Evolutionary conservation across 2,888 invertebrate genomes (phyloP).

Genomic region (Acleris cristana): DNA sequence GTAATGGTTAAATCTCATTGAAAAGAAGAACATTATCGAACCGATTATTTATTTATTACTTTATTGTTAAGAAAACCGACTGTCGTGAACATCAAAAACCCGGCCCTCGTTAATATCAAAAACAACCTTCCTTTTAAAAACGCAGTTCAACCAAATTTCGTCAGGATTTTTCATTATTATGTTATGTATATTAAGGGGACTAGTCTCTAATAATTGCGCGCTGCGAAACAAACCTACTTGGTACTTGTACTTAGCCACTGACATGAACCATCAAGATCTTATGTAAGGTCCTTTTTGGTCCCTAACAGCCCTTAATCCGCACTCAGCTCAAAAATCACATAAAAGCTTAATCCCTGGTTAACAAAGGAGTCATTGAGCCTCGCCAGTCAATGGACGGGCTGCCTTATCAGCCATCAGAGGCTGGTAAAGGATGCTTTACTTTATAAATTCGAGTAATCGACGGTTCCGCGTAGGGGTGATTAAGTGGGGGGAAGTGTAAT

Average conservation of each 20-base stretch:
- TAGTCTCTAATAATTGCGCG: too few species aligned
- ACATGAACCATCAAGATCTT: conserved; percentile 4
- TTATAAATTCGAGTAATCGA: conserved; percentile 36
- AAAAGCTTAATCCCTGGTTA: conserved; percentile 52
- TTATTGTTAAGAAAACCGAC: too few species aligned
- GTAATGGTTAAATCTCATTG: too few species aligned
- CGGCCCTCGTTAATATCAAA: too few species aligned
- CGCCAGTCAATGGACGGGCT: conserved; percentile 37
- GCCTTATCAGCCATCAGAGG: conserved; percentile 34
- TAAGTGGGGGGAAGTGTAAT: conserved; percentile 5
- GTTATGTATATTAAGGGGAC: too few species aligned
- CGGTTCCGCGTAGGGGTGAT: conserved; percentile 19
- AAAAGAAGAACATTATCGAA: too few species aligned
- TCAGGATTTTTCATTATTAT: too few species aligned
- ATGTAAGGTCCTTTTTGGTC: conserved; percentile 9
- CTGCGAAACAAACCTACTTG: too few species aligned
- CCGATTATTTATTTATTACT: too few species aligned
- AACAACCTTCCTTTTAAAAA: too few species aligned
- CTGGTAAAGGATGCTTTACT: conserved; percentile 35
- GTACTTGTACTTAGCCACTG: background rate
- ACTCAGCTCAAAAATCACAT: conserved; percentile 58
- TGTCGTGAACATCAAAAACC: too few species aligned
- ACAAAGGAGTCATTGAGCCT: conserved; percentile 35
- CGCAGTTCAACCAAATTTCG: too few species aligned
- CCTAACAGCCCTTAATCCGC: conserved; percentile 48